Percentiles rank a stretch among this genome's conserved stretches.
phyloP scores from a whole-genome alignment of 1,140 invertebrate species.

The Drosophila subpulchrella region DNA sequence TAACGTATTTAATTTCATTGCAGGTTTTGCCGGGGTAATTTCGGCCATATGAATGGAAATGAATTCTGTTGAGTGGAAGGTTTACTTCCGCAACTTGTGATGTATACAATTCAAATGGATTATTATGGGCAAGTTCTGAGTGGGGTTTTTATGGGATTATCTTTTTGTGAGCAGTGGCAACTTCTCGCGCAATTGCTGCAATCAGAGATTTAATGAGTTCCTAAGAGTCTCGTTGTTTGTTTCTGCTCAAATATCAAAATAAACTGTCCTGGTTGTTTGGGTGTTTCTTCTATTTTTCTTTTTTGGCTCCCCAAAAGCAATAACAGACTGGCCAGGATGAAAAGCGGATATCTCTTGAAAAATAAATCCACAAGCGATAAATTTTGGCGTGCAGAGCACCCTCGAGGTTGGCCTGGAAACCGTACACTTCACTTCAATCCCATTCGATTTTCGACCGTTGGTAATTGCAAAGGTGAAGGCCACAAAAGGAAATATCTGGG shows the following conservation, averaged over 20 bases:
- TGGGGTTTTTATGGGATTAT: conserved; percentile 13
- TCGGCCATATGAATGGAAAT: conserved; percentile 32
- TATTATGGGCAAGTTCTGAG: conserved; percentile 1
- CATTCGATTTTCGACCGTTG: conserved; percentile 28
- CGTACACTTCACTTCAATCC: conserved; percentile 18
- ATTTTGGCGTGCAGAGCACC: conserved; percentile 35
- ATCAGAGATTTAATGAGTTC: conserved; percentile 21
- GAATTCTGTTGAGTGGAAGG: conserved; percentile 40
- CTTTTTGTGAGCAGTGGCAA: background rate
- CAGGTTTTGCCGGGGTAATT: conserved; percentile 52
- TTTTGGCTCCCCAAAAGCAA: conserved; percentile 16
- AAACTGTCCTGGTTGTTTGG: conserved; percentile 13
- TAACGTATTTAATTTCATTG: conserved; percentile 74
- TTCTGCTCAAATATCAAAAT: conserved; percentile 16
- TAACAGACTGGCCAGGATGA: conserved; percentile 24
- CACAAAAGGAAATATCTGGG: conserved; percentile 7
- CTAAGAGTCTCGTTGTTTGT: conserved; percentile 4
- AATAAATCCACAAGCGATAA: conserved; percentile 62
- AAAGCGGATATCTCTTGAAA: conserved; percentile 48
- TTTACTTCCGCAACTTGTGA: conserved; percentile 19
- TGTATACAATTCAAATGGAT: conserved; percentile 24
- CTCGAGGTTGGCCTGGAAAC: conserved; percentile 37
- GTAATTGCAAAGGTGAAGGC: conserved; percentile 53
- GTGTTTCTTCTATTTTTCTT: background rate
- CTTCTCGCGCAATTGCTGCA: conserved; percentile 2